A percentile compares a stretch with the other conserved stretches of the same genome.
Conservation (phyloP, 2,113 vertebrate species). For the Pandion haliaetus region DNA sequence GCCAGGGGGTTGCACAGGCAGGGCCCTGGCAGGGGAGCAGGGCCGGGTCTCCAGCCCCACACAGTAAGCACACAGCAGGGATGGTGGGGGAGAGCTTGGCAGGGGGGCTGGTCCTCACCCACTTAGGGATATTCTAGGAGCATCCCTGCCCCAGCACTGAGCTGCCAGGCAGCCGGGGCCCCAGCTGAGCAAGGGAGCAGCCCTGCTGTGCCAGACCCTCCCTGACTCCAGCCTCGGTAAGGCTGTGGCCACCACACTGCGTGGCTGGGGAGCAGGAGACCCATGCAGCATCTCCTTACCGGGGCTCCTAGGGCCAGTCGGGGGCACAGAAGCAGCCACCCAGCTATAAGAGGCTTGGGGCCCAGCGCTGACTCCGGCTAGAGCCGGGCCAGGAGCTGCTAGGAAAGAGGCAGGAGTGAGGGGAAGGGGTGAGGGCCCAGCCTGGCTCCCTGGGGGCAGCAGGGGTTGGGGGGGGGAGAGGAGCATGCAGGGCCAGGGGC, state of each 20-base stretch:
- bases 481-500: constrained; percentile 9
- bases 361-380: background rate
- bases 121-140: background rate
- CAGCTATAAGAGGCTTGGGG: background rate
- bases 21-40: background rate
- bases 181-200: background rate
- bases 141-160: background rate
- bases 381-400: background rate
- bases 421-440: background rate
- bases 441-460: background rate
- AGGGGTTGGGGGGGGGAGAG: background rate
- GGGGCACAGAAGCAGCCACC: background rate
- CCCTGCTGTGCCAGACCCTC: background rate
- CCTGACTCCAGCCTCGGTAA: background rate
- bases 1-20: background rate
- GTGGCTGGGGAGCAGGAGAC: background rate
- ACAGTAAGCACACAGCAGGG: background rate
- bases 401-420: background rate
- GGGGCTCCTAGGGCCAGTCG: background rate
- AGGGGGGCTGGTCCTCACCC: background rate
- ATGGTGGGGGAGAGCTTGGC: background rate
- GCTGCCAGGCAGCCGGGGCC: background rate
- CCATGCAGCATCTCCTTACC: background rate
- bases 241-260: rapidly evolving
- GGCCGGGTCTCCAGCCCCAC: background rate